Evolutionary conservation across 2,888 invertebrate species (phyloP).

Genomic region (Caenorhabditis macrosperma): DNA sequence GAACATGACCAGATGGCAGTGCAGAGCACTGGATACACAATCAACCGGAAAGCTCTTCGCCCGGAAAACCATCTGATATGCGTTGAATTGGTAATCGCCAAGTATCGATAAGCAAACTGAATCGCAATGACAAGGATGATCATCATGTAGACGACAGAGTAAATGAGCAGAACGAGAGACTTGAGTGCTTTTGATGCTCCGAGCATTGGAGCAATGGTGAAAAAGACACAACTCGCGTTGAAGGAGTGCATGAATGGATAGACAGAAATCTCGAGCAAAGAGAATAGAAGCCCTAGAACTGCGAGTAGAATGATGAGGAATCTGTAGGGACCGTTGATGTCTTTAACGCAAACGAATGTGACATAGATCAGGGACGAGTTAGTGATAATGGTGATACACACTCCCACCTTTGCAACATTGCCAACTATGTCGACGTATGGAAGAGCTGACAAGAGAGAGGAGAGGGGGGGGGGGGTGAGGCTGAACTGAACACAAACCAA

Average conservation of each 20-base stretch:
- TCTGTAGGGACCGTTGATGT: not conserved
- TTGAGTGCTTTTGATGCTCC: not conserved
- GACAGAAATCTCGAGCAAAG: not conserved
- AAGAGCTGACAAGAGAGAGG: not conserved
- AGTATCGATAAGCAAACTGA: not conserved
- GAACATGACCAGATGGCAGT: no score
- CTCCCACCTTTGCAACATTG: not conserved
- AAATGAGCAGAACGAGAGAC: not conserved
- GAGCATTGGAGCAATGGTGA: not conserved
- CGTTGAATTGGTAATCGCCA: not conserved
- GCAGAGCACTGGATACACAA: no score
- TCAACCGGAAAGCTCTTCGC: no score
- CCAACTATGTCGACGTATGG: not conserved
- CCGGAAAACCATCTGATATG: not conserved
- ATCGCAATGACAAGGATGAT: not conserved
- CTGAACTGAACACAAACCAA: no score
- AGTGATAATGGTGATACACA: not conserved
- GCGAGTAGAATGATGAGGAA: not conserved
- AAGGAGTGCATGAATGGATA: not conserved
- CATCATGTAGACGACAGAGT: not conserved
- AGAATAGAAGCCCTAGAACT: not conserved
- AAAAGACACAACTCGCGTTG: not conserved
- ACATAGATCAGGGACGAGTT: conserved; percentile 1
- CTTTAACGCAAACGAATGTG: not conserved
- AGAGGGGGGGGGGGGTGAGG: no score